Conservation (phyloP, 2,113 vertebrate species). For the Tetrao urogallus region DNA sequence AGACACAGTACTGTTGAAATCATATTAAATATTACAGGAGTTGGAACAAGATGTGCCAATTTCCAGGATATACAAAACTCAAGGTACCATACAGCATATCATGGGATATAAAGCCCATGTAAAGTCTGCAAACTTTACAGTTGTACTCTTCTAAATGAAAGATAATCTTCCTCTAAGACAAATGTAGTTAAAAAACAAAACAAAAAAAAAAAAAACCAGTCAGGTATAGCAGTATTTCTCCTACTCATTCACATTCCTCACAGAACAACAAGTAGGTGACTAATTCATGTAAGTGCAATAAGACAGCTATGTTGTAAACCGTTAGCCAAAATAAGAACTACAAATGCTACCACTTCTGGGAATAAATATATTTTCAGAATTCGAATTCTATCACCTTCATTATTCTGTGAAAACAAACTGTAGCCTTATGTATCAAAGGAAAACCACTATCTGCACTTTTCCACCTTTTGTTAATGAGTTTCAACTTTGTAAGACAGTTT, state of each 20-base stretch:
- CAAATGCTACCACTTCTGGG: constrained; percentile 10
- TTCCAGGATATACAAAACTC: constrained; percentile 25
- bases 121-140: neutral
- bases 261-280: neutral
- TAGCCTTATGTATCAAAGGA: constrained; percentile 7
- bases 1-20: constrained; percentile 42
- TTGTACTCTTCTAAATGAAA: neutral
- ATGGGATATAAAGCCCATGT: neutral
- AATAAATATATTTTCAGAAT: neutral
- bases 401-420: constrained; percentile 39
- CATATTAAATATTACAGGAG: constrained; percentile 43
- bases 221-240: neutral
- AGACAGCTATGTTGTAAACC: neutral
- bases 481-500: constrained; percentile 28
- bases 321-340: neutral
- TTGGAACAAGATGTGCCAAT: constrained; percentile 29
- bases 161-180: neutral
- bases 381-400: constrained; percentile 13
- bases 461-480: neutral
- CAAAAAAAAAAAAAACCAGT: neutral
- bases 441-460: constrained; percentile 14
- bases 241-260: neutral
- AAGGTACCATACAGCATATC: neutral
- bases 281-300: neutral
- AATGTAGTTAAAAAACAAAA: neutral